Conservation (phyloP, 1,140 invertebrate species). For the Megathymus violae region DNA sequence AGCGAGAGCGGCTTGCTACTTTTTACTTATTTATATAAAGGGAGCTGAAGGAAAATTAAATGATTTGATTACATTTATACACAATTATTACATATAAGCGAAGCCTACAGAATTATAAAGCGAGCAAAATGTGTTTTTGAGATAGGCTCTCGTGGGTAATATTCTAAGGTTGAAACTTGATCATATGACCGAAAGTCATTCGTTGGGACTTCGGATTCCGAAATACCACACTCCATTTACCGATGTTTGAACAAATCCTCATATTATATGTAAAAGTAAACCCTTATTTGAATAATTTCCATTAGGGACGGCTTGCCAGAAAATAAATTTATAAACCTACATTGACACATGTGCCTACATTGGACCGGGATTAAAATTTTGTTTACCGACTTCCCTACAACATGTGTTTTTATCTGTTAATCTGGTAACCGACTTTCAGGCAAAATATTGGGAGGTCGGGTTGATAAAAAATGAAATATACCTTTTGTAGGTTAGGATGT, state of each 20-base stretch:
- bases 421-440: not conserved
- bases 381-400: not conserved
- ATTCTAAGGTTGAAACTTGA: too few relatives aligned
- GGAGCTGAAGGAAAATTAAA: too few relatives aligned
- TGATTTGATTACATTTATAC: too few relatives aligned
- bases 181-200: too few relatives aligned
- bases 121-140: too few relatives aligned
- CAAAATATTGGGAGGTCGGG: too few relatives aligned
- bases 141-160: too few relatives aligned
- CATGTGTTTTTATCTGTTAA: slow-evolving; percentile 1
- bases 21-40: not conserved
- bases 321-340: slow-evolving; percentile 31
- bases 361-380: slow-evolving; percentile 9
- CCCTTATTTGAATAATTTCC: slow-evolving; percentile 33
- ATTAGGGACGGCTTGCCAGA: slow-evolving; percentile 17
- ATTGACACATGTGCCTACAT: slow-evolving; percentile 26
- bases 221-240: slow-evolving; percentile 17
- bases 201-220: slow-evolving; percentile 3
- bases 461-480: too few relatives aligned
- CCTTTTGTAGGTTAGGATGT: too few relatives aligned
- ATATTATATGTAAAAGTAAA: slow-evolving; percentile 22
- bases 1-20: not conserved
- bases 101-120: too few relatives aligned
- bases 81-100: too few relatives aligned
- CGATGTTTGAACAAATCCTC: slow-evolving; percentile 26